A percentile compares a stretch with the other conserved stretches of the same genome.
These are phyloP conservation scores for Sialis lutaria DNA, from an alignment of 2,888 invertebrate species.

Conservation along the genomic window DNA sequence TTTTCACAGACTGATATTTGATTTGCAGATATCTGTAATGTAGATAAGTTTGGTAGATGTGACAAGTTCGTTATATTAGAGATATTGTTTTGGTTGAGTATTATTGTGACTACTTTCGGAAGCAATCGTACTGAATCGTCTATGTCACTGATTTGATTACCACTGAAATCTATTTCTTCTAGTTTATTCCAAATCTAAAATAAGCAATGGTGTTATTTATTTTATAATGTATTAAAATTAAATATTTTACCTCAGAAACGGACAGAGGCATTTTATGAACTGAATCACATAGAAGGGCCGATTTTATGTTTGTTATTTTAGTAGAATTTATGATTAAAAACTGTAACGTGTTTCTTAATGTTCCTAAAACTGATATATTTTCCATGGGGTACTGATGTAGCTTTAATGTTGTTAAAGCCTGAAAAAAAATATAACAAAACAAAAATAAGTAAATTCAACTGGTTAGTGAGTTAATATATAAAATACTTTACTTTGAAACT, in stretches of 20 bases:
- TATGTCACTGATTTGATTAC: slow-evolving; percentile 58
- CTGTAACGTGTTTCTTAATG: slow-evolving; percentile 42
- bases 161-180: slow-evolving; percentile 54
- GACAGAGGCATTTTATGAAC: slow-evolving; percentile 44
- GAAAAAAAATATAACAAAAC: slow-evolving; percentile 10
- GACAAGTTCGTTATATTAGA: slow-evolving; percentile 58
- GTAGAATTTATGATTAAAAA: slow-evolving; percentile 48
- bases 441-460: neutral
- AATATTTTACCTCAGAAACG: slow-evolving; percentile 19
- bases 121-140: slow-evolving; percentile 66
- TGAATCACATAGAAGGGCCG: slow-evolving; percentile 71
- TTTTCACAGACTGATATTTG: slow-evolving; percentile 50
- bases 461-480: neutral
- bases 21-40: slow-evolving; percentile 68
- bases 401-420: slow-evolving; percentile 45
- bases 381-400: slow-evolving; percentile 50
- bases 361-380: slow-evolving; percentile 41
- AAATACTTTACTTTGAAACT: slow-evolving; percentile 47
- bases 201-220: slow-evolving; percentile 4
- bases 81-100: slow-evolving; percentile 64
- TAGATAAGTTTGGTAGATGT: slow-evolving; percentile 54
- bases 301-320: slow-evolving; percentile 47
- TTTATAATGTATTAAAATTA: neutral
- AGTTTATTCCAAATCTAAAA: slow-evolving; percentile 53
- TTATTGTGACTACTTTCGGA: slow-evolving; percentile 51